Evolutionary conservation across 2,113 vertebrate genomes (phyloP).

Genomic region (Nansenia antarctica): DNA sequence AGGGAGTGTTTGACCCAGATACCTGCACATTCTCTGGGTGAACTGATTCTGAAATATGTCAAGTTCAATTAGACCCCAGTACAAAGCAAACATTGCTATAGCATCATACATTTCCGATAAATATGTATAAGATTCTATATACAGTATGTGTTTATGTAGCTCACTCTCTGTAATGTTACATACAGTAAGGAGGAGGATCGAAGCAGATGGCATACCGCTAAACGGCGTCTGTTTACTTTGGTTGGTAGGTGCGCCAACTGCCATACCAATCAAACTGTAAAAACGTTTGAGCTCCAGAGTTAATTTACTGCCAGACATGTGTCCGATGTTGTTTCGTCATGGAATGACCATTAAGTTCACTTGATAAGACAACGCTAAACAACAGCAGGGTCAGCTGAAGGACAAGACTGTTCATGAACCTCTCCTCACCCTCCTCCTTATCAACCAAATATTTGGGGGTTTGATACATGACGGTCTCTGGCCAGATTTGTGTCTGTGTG

Average conservation of each 20-base stretch:
- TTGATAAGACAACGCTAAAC: not conserved
- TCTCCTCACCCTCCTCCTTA: constrained; percentile 41
- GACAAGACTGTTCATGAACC: not conserved
- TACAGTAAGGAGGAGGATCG: not conserved
- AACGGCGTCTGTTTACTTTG: not conserved
- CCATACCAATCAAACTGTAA: not conserved
- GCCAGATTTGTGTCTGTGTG: constrained; percentile 79
- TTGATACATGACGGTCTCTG: constrained; percentile 13
- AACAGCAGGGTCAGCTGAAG: not conserved
- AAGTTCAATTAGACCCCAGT: not conserved
- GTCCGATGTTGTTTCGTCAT: not conserved
- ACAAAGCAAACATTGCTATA: not conserved
- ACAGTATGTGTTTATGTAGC: constrained; percentile 41
- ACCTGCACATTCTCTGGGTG: not conserved
- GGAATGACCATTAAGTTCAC: not conserved
- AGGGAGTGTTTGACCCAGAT: not conserved
- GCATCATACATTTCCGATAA: not conserved
- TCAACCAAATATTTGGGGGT: constrained; percentile 81
- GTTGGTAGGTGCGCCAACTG: not conserved
- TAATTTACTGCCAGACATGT: not conserved
- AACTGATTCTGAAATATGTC: not conserved
- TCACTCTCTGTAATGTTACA: too few species aligned
- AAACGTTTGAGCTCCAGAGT: not conserved
- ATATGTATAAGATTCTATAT: constrained; percentile 1
- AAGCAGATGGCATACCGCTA: not conserved